Conservation (phyloP, 2,797 vertebrate species). For the Varecia variegata region DNA sequence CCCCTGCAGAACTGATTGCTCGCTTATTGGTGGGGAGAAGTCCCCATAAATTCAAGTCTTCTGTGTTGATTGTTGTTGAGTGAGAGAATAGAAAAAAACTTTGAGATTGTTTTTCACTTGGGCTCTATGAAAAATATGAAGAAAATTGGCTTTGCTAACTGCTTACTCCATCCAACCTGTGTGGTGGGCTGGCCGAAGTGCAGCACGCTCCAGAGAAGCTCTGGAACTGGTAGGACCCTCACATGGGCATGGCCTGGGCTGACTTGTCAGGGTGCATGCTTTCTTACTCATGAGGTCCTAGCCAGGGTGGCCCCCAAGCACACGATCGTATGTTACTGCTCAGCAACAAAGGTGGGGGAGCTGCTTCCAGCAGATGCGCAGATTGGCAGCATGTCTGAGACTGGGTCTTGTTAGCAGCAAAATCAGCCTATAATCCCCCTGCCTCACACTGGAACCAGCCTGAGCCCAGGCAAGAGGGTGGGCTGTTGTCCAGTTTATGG, state of each 20-base stretch:
- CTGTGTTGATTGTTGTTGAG: neutral
- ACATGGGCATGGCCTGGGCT: rapidly evolving
- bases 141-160: neutral
- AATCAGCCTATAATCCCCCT: neutral
- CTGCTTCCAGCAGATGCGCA: neutral
- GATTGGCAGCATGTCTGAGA: neutral
- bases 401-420: neutral
- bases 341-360: neutral
- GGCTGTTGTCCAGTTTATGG: neutral
- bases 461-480: neutral
- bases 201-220: neutral
- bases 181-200: rapidly evolving
- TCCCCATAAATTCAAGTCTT: neutral
- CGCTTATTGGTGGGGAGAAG: neutral
- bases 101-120: neutral
- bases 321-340: neutral
- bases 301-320: neutral
- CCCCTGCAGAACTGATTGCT: neutral
- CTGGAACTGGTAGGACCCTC: neutral
- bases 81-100: neutral
- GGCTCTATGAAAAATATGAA: neutral
- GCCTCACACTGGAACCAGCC: neutral
- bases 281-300: neutral
- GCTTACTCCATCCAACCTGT: rapidly evolving
- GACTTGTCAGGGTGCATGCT: neutral